Base-by-base conservation (phyloP, 2,888 invertebrate species). In the Tetheella fluctuosa region DNA sequence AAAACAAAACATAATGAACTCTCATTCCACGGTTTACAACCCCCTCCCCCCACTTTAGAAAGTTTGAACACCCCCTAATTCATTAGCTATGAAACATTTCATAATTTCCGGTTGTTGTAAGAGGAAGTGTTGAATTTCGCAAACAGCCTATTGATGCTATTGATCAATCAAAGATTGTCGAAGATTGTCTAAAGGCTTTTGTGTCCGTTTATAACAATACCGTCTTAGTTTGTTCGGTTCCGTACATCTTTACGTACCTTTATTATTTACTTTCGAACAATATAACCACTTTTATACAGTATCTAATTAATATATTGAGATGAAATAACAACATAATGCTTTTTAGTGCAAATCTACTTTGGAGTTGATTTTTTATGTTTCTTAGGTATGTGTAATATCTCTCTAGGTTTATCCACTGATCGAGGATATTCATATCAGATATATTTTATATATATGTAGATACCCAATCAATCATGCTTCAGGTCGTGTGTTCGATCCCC, bases 81-180 rank as follows among this genome's bases (percentile, higher is more conserved):
- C 71, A 76, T 74, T 71, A 74, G 65, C 59, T 4, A 23, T n/a
- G 72, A 72, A 74, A 69, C 71, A 72, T 70, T 72, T 68, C 64
- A 70, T 67, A 76, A 77, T 77, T 74, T 77, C 76, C 76, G 76
- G 59, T 67, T 67, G 59, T 55, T 54, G 59, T 52, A 54, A 23
- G 2, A 64, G 69, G 74, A 72, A 70, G 69, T 64, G 61, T 65
- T 58, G 66, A 70, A 71, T 71, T 65, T 65, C 58, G 61, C 69
- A 66, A 68, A 65, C 68, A 75, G 69, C 64, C 65, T 61, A 62
- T 71, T 65, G 68, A 76, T 76, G 64, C 65, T 61, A 62, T 71
- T 65, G 68, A 76, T 74, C 77, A 68, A 71, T 68, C 73, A 63
- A 64, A 62, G 55, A 34, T 55, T 37, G 20, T 55, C 73, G 64